A percentile compares a stretch with the other conserved stretches of the same genome.
Conservation (phyloP, 1,140 invertebrate genomes). For the Dinothrombium tinctorium region DNA sequence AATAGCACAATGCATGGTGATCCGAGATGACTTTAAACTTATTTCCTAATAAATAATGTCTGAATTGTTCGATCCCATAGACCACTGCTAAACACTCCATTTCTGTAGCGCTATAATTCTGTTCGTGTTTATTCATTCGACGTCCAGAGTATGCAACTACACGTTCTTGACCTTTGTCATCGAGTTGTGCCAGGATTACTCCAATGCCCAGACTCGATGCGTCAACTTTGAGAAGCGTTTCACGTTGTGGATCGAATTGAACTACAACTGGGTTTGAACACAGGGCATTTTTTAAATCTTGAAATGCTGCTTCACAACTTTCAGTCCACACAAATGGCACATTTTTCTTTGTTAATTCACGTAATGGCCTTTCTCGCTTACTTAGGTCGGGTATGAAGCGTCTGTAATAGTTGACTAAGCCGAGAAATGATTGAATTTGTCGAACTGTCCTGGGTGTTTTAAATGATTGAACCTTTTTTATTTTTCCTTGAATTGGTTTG, state of each 20-base stretch:
- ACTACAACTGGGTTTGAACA: not conserved
- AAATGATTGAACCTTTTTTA: slow-evolving; percentile 1
- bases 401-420: slow-evolving; percentile 21
- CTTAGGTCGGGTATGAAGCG: slow-evolving; percentile 22
- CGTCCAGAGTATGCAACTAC: not conserved
- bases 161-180: slow-evolving; percentile 1
- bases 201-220: slow-evolving; percentile 5
- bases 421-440: slow-evolving; percentile 9
- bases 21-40: slow-evolving; percentile 15
- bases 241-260: not conserved
- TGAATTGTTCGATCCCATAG: slow-evolving; percentile 13
- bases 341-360: slow-evolving; percentile 15
- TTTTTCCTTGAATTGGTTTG: slow-evolving; percentile 5
- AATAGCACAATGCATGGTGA: slow-evolving; percentile 13
- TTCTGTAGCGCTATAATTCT: slow-evolving; percentile 14
- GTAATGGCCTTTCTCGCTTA: slow-evolving; percentile 19
- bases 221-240: not conserved
- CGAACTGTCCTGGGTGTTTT: slow-evolving; percentile 5
- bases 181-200: slow-evolving; percentile 3
- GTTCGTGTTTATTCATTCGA: not conserved
- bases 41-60: slow-evolving; percentile 15
- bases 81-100: slow-evolving; percentile 16
- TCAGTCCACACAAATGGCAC: not conserved
- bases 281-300: slow-evolving; percentile 4
- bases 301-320: slow-evolving; percentile 4